These are phyloP conservation scores for Varanus salvator DNA, from an alignment of 2,113 vertebrate genomes.

Conservation along the genomic window DNA sequence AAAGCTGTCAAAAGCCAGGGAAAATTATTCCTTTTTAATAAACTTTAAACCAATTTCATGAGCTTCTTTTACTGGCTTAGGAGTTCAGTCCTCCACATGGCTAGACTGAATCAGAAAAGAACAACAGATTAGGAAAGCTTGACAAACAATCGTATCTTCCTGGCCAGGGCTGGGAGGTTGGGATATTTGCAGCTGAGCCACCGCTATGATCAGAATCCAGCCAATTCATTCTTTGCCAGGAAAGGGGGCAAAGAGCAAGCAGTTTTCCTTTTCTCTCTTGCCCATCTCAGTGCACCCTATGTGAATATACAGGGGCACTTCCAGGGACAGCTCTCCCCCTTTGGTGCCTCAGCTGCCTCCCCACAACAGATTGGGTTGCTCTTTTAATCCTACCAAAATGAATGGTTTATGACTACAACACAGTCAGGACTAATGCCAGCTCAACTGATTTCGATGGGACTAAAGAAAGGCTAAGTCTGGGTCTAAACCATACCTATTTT, in stretches of 20 bases:
- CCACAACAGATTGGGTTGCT: not conserved
- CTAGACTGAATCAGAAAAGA: not conserved
- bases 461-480: not conserved
- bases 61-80: not conserved
- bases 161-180: too few species aligned
- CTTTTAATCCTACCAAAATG: not conserved
- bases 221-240: too few species aligned
- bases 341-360: too few species aligned
- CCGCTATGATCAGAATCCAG: too few species aligned
- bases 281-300: too few species aligned
- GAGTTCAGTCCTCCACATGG: not conserved
- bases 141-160: too few species aligned
- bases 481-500: not conserved
- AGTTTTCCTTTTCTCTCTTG: too few species aligned
- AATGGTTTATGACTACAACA: too few species aligned
- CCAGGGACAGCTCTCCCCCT: not conserved
- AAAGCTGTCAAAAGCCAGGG: constrained; percentile 19
- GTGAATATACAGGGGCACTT: not conserved
- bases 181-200: too few species aligned
- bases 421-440: not conserved
- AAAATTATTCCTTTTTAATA: not conserved
- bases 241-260: too few species aligned
- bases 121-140: not conserved
- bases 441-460: not conserved
- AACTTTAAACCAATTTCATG: constrained; percentile 51